These are phyloP conservation scores for Epirrita christyi DNA, from an alignment of 2,888 invertebrate genomes.

Conservation along the genomic window DNA sequence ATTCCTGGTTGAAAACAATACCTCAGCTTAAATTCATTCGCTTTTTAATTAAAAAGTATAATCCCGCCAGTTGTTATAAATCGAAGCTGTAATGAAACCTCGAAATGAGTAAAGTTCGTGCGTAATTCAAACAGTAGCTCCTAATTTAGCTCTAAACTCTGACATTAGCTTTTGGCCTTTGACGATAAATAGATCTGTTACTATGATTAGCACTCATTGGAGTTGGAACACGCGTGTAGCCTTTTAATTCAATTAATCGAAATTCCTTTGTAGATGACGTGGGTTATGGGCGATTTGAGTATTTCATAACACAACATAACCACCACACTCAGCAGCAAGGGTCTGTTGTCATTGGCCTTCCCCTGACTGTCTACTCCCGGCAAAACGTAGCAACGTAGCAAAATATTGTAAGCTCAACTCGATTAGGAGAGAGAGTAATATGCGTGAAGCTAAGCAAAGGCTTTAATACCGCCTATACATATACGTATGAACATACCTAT, in stretches of 20 bases:
- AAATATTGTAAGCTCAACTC: too few relatives aligned
- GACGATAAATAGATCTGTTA: too few relatives aligned
- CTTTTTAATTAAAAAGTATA: slow-evolving; percentile 27
- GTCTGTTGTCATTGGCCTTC: too few relatives aligned
- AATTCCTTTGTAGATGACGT: background rate
- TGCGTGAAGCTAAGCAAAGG: too few relatives aligned
- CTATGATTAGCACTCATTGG: too few relatives aligned
- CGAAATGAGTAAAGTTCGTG: slow-evolving; percentile 45
- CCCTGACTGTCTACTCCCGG: too few relatives aligned
- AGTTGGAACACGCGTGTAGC: background rate
- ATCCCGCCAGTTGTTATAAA: slow-evolving; percentile 15
- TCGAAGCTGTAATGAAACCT: slow-evolving; percentile 27
- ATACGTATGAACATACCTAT: too few relatives aligned
- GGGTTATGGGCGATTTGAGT: too few relatives aligned
- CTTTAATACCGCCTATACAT: too few relatives aligned
- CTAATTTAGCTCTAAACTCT: slow-evolving; percentile 27
- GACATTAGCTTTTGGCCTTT: slow-evolving; percentile 2
- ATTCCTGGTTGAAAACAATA: slow-evolving; percentile 5
- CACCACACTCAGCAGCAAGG: too few relatives aligned
- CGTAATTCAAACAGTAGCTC: slow-evolving; percentile 37
- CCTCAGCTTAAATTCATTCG: slow-evolving; percentile 1
- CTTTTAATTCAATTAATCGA: background rate
- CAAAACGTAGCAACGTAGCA: too few relatives aligned
- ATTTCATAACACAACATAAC: background rate
- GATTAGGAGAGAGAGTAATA: too few relatives aligned